phyloP scores from a whole-genome alignment of 2,888 invertebrate species.

The Ophioninae sp. region DNA sequence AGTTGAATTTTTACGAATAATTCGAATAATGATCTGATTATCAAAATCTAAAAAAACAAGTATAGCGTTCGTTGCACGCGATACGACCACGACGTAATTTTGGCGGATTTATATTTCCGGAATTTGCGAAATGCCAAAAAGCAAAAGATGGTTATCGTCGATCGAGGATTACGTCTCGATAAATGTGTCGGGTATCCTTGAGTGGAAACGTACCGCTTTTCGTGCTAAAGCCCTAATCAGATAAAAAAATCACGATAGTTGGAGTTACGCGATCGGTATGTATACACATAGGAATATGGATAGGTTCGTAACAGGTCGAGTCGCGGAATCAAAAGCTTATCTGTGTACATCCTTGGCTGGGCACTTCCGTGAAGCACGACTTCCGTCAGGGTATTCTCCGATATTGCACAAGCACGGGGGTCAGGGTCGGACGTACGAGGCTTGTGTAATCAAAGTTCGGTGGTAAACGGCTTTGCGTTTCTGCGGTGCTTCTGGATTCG shows the following conservation, averaged over 20 bases:
- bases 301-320: slow-evolving; percentile 14
- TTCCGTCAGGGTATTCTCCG: slow-evolving; percentile 30
- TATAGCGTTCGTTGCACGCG: no score
- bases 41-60: no score
- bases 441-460: slow-evolving; percentile 51
- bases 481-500: slow-evolving; percentile 70
- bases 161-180: neutral
- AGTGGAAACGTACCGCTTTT: slow-evolving; percentile 1
- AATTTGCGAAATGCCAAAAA: neutral
- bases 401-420: slow-evolving; percentile 51
- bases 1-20: no score
- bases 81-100: neutral
- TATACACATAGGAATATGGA: neutral
- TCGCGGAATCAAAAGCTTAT: slow-evolving; percentile 30
- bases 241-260: slow-evolving; percentile 13
- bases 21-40: no score
- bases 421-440: slow-evolving; percentile 67
- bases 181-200: neutral
- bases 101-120: neutral
- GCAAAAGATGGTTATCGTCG: neutral
- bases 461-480: slow-evolving; percentile 68
- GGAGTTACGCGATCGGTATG: slow-evolving; percentile 15
- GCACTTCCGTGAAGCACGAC: slow-evolving; percentile 41
- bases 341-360: slow-evolving; percentile 34
- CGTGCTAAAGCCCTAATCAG: slow-evolving; percentile 17